A percentile compares a stretch with the other conserved stretches of the same genome.
These are phyloP conservation scores for Atopsyche davidsoni DNA, from an alignment of 1,140 invertebrate species.

Conservation along the genomic window DNA sequence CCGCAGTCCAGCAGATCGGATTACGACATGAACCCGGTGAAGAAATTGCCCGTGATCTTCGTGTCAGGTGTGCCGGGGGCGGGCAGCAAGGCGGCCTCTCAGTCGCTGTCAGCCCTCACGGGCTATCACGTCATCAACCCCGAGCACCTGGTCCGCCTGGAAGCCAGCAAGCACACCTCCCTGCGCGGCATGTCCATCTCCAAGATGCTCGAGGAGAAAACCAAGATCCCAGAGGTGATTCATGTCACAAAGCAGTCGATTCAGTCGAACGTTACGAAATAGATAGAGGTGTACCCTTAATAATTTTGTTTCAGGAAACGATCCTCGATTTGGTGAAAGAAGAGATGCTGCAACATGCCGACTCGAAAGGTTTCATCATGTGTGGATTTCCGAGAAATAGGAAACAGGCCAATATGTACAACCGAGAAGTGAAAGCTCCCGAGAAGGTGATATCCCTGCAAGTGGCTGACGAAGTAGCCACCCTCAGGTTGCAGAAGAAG, in stretches of 20 bases:
- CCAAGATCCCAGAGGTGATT: slow-evolving; percentile 11
- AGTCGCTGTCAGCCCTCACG: slow-evolving; percentile 45
- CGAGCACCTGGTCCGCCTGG: slow-evolving; percentile 29
- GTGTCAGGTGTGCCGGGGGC: slow-evolving; percentile 47
- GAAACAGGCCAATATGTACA: slow-evolving; percentile 41
- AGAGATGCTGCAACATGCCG: slow-evolving; percentile 41
- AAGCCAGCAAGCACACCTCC: slow-evolving; percentile 6
- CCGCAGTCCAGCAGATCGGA: slow-evolving; percentile 5
- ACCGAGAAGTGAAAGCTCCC: slow-evolving; percentile 42
- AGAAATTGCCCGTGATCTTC: slow-evolving; percentile 46
- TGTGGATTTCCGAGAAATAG: slow-evolving; percentile 44
- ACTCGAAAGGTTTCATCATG: slow-evolving; percentile 43
- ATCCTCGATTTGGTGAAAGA: slow-evolving; percentile 47
- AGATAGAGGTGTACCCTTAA: neutral
- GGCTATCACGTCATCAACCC: slow-evolving; percentile 35
- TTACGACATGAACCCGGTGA: slow-evolving; percentile 33
- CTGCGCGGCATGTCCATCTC: slow-evolving; percentile 7
- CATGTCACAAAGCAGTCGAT: neutral
- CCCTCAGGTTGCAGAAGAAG: slow-evolving; percentile 14
- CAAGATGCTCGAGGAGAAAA: slow-evolving; percentile 12
- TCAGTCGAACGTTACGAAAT: neutral
- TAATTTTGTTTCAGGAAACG: slow-evolving; percentile 32
- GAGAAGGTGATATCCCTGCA: slow-evolving; percentile 44
- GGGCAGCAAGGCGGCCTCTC: slow-evolving; percentile 44
- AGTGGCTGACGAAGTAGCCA: slow-evolving; percentile 38